Evolutionary conservation across 1,140 invertebrate species (phyloP).

Genomic region (Drosophila willistoni): DNA sequence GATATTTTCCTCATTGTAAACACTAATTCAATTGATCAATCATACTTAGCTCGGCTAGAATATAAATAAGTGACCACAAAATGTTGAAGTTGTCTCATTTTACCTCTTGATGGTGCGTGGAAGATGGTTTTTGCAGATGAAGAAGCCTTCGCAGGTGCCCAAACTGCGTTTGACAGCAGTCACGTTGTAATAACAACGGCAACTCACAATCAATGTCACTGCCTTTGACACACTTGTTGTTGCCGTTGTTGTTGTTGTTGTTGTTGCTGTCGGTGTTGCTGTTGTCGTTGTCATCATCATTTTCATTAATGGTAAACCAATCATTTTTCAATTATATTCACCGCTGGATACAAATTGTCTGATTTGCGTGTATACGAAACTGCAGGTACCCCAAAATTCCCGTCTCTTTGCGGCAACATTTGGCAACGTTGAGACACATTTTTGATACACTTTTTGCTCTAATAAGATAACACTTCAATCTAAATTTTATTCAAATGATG

Average conservation of each 20-base stretch:
- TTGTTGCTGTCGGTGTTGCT: conserved; percentile 55
- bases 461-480: too few species aligned
- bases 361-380: conserved; percentile 66
- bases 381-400: conserved; percentile 1
- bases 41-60: background rate
- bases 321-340: conserved; percentile 83
- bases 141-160: conserved; percentile 68
- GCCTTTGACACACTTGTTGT: conserved; percentile 38
- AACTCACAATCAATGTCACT: conserved; percentile 27
- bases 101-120: conserved; percentile 36
- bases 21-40: background rate
- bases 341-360: conserved; percentile 82
- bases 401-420: background rate
- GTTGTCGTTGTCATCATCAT: conserved; percentile 72
- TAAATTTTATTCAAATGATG: too few species aligned
- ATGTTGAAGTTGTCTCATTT: conserved; percentile 12
- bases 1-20: background rate
- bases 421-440: background rate
- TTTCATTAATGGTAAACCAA: conserved; percentile 81
- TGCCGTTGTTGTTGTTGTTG: conserved; percentile 49
- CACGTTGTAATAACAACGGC: conserved; percentile 28
- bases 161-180: conserved; percentile 59
- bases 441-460: background rate
- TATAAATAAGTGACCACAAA: conserved; percentile 22
- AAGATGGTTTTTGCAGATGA: background rate